Base-by-base conservation (phyloP, 1,140 invertebrate genomes). In the Oreohelix idahoensis region DNA sequence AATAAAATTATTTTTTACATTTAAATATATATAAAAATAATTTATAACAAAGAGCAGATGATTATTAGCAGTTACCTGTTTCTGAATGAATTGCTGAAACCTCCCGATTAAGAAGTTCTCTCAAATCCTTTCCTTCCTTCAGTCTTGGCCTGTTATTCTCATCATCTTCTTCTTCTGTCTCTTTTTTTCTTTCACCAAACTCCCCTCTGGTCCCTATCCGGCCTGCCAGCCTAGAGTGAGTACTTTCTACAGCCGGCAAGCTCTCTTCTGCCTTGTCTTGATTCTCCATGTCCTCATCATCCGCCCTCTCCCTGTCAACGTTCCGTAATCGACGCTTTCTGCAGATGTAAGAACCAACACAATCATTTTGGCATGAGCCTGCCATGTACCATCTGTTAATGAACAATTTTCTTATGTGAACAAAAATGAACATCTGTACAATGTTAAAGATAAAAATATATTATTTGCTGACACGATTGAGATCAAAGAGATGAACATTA, bases 61-160 rank as follows among this genome's bases (percentile, higher is more conserved):
- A n/a, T n/a, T n/a, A n/a, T n/a, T n/a, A n/a, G 42, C 15, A 45
- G 20, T 79, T 66, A 79, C 77, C 58, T 69, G 32, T 36, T 2
- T 58, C 35, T 20, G 51, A 8, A 4, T 66, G 32, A 26, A 66
- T 53, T 38, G 77, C 35, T 53, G 38, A 36, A 1, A 36, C 35
- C 4, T 80, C 79, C 32, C 32, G 17, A 36, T 80, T 80, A 17
- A 80, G 66, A 4, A 80, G n/a, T 51, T 80, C 79, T 32, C 79
- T 70, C 79, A 80, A 29, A 71, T 80, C 79, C 63, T n/a, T 80
- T 5, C 79, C 79, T 32, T 71, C 79, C 32, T n/a, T 51, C n/a
- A 80, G 29, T 17, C 15, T 5, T 17, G 77, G 58, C n/a, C 8
- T 39, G 20, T 29, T 32, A 35, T 20, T 15, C 5, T 58, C 38